These are phyloP conservation scores for Microtus oregoni DNA, from an alignment of 2,113 vertebrate genomes.

Conservation along the genomic window DNA sequence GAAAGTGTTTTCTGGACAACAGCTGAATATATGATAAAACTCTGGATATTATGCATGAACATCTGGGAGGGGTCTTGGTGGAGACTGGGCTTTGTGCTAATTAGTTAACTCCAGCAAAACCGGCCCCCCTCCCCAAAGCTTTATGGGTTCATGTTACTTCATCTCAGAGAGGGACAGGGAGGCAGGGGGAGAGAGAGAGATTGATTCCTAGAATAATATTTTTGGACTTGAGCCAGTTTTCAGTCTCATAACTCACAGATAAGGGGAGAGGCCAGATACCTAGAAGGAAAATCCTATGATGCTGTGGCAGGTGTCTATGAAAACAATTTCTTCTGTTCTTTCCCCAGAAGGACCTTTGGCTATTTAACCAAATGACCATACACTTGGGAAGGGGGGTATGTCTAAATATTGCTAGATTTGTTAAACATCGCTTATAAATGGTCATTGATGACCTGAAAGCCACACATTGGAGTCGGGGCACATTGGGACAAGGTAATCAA, in stretches of 20 bases:
- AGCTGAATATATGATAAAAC: neutral
- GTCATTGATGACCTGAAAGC: neutral
- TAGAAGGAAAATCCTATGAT: neutral
- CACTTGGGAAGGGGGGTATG: neutral
- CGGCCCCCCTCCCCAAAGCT: neutral
- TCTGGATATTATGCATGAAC: neutral
- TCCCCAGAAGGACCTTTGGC: neutral
- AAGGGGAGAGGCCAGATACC: neutral
- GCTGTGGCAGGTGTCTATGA: neutral
- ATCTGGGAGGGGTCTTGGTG: neutral
- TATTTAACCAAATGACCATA: neutral
- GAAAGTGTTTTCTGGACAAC: neutral
- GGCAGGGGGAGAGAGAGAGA: neutral
- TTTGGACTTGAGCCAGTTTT: constrained; percentile 42
- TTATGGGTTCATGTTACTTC: constrained; percentile 43
- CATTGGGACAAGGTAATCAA: neutral
- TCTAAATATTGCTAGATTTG: neutral
- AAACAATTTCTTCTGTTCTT: neutral
- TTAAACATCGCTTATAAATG: neutral
- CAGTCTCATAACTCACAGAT: neutral
- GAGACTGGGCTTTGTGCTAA: neutral
- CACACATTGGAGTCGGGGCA: neutral
- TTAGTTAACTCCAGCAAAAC: neutral
- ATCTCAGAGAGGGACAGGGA: neutral
- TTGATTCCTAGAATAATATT: neutral